Evolutionary conservation across 2,888 invertebrate species (phyloP), one percentile per base, ranked within the genome.

Genomic region (Latheticus oryzae): DNA sequence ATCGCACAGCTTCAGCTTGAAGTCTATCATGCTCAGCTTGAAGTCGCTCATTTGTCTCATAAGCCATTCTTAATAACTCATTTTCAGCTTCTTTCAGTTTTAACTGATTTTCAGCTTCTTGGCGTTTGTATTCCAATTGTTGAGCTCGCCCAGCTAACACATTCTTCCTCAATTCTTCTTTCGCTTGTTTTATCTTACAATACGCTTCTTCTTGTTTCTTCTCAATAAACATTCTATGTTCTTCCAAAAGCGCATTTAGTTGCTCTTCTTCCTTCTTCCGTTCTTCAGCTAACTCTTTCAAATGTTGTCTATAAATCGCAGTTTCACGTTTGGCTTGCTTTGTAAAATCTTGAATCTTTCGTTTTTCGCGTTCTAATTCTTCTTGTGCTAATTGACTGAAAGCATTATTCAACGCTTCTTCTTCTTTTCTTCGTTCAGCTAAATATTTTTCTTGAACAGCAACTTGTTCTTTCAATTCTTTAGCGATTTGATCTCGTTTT

Each of bases 61-160:
- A 70, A 1, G 71, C 64, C 58, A 74, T 65, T 24, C 69, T 63
- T 4, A 73, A 35, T 16, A 77, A 60, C 58, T 78, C 76, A 47
- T 75, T 75, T 59, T 79, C 78, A 3, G 71, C 73, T 62, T 76
- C 67, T 63, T 73, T 71, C 57, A 70, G 54, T 57, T 71, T 69
- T 15, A 71, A 53, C 42, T 70, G 67, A 42, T 69, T 66, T 59
- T 77, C 72, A 7, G 75, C 76, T 47, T 72, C 64, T 54, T 71
- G 62, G 33, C 64, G 64, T 58, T 75, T 75, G 17, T 68, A 63
- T 40, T 68, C 66, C 11, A 78, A 21, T 65, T 80, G 79, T 51
- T 76, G 67, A 0, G 66, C 73, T 38, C 76, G 69, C 19, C 71
- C 77, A 52, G 69, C 63, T 32, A 78, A 15, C 0, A 76, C 76